Evolutionary conservation across 2,797 vertebrate genomes (phyloP).

Genomic region (Mergus octosetaceus): DNA sequence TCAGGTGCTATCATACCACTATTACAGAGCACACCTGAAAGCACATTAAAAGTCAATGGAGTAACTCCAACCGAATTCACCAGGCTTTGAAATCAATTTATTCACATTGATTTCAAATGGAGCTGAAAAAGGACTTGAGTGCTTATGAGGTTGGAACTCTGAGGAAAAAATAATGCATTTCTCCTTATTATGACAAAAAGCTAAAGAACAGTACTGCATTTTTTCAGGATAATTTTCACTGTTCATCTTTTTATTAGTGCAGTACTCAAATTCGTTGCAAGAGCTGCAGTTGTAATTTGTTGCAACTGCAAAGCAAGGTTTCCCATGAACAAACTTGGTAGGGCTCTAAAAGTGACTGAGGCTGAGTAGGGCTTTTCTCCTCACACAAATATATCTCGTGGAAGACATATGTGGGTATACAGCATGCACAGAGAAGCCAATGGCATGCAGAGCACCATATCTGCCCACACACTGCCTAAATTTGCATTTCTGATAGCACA

Average conservation of each 20-base stretch:
- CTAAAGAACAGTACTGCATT: not conserved
- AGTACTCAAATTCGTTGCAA: not conserved
- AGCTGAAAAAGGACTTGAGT: not conserved
- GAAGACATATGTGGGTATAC: not conserved
- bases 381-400: not conserved
- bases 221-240: not conserved
- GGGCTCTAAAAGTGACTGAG: not conserved
- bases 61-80: conserved; percentile 18
- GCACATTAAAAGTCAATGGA: not conserved
- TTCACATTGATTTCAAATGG: conserved; percentile 45
- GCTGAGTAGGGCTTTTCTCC: not conserved
- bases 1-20: not conserved
- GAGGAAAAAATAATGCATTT: not conserved
- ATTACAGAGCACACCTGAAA: not conserved
- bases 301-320: not conserved
- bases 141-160: not conserved
- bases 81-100: conserved; percentile 39
- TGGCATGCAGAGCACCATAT: accelerated
- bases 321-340: not conserved
- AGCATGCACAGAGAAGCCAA: not conserved
- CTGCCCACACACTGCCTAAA: not conserved
- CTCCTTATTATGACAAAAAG: conserved; percentile 15
- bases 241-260: not conserved
- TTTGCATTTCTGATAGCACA: not conserved
- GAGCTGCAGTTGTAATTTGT: not conserved